These are phyloP conservation scores for Dromococcyx pavoninus DNA, from an alignment of 2,797 vertebrate genomes.

Conservation along the genomic window DNA sequence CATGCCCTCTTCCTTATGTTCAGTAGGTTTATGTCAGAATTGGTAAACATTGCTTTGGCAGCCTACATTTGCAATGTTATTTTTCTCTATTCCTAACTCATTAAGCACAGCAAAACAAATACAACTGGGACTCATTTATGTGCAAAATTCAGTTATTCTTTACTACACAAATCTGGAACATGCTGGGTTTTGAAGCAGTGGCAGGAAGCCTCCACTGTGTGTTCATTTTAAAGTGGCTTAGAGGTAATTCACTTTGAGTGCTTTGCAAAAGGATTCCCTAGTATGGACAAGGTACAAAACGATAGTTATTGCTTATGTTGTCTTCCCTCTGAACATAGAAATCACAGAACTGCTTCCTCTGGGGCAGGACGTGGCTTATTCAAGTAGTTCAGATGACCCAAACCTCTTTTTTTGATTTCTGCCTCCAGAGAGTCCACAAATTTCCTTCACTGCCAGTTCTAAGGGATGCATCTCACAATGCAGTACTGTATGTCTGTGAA, in stretches of 20 bases:
- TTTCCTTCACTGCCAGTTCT: neutral
- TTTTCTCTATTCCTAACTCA: neutral
- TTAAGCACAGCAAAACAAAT: neutral
- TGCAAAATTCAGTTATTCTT: neutral
- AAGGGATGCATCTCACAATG: neutral
- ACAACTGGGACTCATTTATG: neutral
- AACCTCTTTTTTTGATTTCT: neutral
- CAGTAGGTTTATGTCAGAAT: neutral
- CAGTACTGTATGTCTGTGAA: neutral
- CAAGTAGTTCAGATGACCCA: neutral
- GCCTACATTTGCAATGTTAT: neutral
- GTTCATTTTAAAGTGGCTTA: neutral
- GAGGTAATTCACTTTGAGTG: neutral
- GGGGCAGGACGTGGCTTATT: neutral
- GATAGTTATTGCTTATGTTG: neutral
- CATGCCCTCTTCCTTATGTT: neutral
- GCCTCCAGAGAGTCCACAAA: neutral
- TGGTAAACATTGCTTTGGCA: neutral
- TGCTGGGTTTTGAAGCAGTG: neutral
- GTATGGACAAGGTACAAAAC: neutral
- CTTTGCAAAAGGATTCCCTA: neutral
- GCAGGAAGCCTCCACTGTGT: neutral
- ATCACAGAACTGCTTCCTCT: neutral
- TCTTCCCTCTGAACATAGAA: neutral
- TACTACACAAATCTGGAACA: neutral